Evolutionary conservation across 2,113 vertebrate genomes (phyloP).

Genomic region (Sitta europaea): DNA sequence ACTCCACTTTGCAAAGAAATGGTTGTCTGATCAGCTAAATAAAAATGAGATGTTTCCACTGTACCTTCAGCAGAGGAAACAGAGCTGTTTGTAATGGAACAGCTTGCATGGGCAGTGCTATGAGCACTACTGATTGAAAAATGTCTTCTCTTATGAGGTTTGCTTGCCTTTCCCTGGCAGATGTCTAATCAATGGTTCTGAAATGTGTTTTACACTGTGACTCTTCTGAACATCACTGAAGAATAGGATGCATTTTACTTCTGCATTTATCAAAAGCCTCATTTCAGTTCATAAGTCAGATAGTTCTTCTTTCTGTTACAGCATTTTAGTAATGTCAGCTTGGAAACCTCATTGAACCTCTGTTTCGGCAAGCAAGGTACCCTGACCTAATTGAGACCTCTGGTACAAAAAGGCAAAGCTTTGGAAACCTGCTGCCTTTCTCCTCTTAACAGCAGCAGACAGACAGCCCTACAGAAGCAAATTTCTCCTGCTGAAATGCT

Average conservation of each 20-base stretch:
- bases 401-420: neutral
- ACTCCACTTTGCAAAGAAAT: neutral
- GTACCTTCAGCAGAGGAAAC: constrained; percentile 2
- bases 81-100: neutral
- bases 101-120: neutral
- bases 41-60: constrained; percentile 51
- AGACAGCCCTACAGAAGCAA: neutral
- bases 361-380: neutral
- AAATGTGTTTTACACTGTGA: neutral
- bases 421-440: constrained; percentile 1
- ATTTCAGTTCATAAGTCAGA: neutral
- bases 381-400: constrained; percentile 1
- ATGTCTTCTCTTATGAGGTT: neutral
- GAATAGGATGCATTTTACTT: neutral
- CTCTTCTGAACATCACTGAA: neutral
- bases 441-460: neutral
- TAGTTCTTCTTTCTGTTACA: constrained; percentile 8
- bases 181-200: neutral
- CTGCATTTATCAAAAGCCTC: constrained; percentile 8
- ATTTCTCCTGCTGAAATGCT: neutral
- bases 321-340: neutral
- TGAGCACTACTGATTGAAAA: neutral
- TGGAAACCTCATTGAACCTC: neutral
- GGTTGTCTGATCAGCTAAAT: neutral
- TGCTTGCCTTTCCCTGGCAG: neutral